Percentiles rank a stretch among this genome's conserved stretches.
phyloP scores from a whole-genome alignment of 2,888 invertebrate species.

The Lepeophtheirus nordmannii region DNA sequence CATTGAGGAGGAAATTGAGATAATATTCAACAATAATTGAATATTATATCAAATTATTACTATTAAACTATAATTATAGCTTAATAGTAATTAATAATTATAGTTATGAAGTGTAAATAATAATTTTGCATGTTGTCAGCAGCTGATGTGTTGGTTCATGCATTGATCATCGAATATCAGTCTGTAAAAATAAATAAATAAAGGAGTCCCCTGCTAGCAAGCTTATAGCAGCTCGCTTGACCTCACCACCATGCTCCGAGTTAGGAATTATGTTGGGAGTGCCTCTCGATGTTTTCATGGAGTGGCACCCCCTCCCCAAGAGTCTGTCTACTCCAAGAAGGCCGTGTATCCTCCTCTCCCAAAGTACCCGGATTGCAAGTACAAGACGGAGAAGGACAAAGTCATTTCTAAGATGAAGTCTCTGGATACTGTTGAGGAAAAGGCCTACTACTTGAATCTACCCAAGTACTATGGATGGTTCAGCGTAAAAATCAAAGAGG shows the following conservation, averaged over 20 bases:
- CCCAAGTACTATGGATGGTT: conserved; percentile 57
- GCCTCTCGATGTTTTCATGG: neutral
- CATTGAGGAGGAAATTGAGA: too few species aligned
- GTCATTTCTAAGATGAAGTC: neutral
- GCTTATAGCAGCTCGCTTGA: too few species aligned
- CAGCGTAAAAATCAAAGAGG: conserved; percentile 38
- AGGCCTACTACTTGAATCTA: conserved; percentile 16
- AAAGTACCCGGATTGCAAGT: neutral
- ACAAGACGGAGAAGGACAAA: neutral
- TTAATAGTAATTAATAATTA: too few species aligned
- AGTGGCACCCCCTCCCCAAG: neutral
- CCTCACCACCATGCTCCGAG: neutral
- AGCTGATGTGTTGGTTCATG: too few species aligned
- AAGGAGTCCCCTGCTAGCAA: too few species aligned
- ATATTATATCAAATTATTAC: too few species aligned
- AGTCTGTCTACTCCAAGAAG: conserved; percentile 2
- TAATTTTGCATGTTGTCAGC: too few species aligned
- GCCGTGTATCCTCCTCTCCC: neutral
- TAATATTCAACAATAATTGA: too few species aligned
- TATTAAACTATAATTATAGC: too few species aligned
- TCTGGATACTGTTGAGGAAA: conserved; percentile 22
- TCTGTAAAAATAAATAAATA: too few species aligned
- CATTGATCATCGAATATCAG: too few species aligned
- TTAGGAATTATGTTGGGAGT: neutral
- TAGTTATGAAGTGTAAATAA: too few species aligned